These are phyloP conservation scores for Petromus typicus DNA, from an alignment of 2,113 vertebrate species.

Conservation along the genomic window DNA sequence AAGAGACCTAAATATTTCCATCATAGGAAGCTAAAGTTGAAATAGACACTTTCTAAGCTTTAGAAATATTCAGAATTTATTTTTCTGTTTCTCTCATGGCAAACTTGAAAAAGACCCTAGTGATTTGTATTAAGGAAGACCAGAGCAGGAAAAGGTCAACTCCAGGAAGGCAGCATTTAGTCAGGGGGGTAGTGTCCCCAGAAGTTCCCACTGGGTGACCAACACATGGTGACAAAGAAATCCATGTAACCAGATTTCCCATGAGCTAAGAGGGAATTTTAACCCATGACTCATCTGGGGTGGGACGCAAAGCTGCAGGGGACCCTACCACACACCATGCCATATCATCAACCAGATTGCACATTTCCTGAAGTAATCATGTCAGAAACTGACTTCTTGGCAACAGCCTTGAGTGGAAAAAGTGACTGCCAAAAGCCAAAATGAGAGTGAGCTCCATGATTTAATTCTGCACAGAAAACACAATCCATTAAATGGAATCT, in stretches of 20 bases:
- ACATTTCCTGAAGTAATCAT: slow-evolving; percentile 72
- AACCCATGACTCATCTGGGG: neutral
- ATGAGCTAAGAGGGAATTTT: slow-evolving; percentile 55
- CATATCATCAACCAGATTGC: slow-evolving; percentile 40
- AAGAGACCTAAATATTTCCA: neutral
- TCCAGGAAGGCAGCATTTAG: neutral
- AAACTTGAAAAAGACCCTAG: slow-evolving; percentile 14
- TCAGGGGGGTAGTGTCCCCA: neutral
- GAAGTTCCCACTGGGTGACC: neutral
- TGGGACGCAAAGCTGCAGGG: neutral
- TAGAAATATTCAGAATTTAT: slow-evolving; percentile 10
- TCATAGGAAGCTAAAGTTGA: neutral
- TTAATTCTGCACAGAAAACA: slow-evolving; percentile 65
- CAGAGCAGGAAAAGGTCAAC: neutral
- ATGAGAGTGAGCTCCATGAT: slow-evolving; percentile 53
- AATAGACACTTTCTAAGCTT: neutral
- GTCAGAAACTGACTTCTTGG: slow-evolving; percentile 68
- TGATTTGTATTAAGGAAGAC: neutral
- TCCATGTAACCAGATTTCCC: slow-evolving; percentile 44
- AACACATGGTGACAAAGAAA: neutral
- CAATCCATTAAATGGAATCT: slow-evolving; percentile 69
- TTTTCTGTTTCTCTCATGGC: neutral
- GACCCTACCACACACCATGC: neutral
- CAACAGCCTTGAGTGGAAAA: slow-evolving; percentile 44
- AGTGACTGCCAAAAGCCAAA: slow-evolving; percentile 70